Percentiles rank a stretch among this genome's conserved stretches.
Conservation (phyloP, 1,140 invertebrate species). For the Cephus cinctus region DNA sequence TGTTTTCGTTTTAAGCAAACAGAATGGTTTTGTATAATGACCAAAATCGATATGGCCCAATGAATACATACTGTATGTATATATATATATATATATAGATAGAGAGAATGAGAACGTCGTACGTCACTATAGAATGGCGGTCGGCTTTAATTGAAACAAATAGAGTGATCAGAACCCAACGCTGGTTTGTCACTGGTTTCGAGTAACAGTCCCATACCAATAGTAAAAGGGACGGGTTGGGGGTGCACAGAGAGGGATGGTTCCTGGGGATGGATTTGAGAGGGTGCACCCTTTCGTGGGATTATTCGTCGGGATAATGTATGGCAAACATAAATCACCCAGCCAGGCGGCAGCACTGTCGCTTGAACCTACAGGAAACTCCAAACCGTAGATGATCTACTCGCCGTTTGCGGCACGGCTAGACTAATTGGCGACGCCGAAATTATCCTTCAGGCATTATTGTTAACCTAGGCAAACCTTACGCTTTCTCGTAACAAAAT, state of each 20-base stretch:
- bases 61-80: no score
- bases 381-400: constrained; percentile 40
- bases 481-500: no score
- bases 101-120: no score
- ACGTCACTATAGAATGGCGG: no score
- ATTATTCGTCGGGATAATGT: constrained; percentile 54
- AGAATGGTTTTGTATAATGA: no score
- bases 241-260: constrained; percentile 14
- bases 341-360: constrained; percentile 35
- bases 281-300: constrained; percentile 46
- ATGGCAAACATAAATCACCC: constrained; percentile 55
- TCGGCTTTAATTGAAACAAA: constrained; percentile 51
- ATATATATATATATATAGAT: no score
- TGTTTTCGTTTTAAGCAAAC: no score
- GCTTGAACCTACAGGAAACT: constrained; percentile 40
- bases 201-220: background rate
- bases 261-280: constrained; percentile 15
- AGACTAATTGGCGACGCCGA: background rate
- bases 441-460: background rate
- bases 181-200: no score
- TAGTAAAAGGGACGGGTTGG: constrained; percentile 6
- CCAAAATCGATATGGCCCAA: no score
- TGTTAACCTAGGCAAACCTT: no score
- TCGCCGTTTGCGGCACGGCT: constrained; percentile 5
- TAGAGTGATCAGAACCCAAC: constrained; percentile 47